Conservation (phyloP, 1,140 invertebrate species). For the Ctenoplectra terminalis region DNA sequence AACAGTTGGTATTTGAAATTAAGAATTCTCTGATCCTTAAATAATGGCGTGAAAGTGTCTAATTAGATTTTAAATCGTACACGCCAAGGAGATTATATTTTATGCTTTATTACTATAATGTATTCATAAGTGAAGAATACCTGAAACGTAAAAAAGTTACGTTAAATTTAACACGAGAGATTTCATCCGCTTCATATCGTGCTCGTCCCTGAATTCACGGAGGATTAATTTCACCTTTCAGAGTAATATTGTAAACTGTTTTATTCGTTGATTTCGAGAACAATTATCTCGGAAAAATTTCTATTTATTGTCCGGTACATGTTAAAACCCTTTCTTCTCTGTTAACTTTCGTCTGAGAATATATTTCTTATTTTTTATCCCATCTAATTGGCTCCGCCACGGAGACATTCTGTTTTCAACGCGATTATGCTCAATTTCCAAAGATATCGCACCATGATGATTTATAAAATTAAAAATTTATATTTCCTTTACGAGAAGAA, state of each 20-base stretch:
- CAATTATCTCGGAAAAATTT: slow-evolving; percentile 6
- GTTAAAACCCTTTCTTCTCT: not conserved
- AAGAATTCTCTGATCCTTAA: not conserved
- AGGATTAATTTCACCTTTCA: slow-evolving; percentile 17
- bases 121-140: slow-evolving; percentile 10
- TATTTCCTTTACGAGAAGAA: too few species aligned
- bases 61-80: not conserved
- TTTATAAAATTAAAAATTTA: too few species aligned
- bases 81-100: not conserved
- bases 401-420: too few species aligned
- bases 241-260: not conserved
- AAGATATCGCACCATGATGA: too few species aligned
- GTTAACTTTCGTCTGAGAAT: not conserved
- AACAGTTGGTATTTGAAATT: too few species aligned
- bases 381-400: too few species aligned
- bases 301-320: not conserved
- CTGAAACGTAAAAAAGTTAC: slow-evolving; percentile 14
- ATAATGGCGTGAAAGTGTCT: too few species aligned
- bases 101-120: not conserved
- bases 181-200: not conserved
- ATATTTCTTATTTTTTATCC: too few species aligned
- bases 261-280: not conserved
- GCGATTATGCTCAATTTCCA: too few species aligned
- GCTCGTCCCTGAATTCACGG: not conserved
- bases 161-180: not conserved